Conservation (phyloP, 2,113 vertebrate species). For the Gavialis gangeticus region DNA sequence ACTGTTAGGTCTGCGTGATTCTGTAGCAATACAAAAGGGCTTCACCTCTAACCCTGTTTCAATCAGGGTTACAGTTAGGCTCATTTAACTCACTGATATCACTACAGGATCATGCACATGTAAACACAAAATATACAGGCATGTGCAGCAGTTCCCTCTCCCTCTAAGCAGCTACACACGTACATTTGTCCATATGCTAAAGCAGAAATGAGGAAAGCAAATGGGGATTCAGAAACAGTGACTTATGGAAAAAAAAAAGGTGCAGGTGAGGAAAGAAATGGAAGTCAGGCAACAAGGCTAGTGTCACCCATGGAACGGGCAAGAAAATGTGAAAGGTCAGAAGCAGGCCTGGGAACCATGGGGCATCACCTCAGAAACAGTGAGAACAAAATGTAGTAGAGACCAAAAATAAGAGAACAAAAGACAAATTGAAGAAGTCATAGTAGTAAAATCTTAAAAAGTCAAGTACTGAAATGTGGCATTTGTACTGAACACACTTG, state of each 20-base stretch:
- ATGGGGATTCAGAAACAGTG: not conserved
- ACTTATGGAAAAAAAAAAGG: conserved; percentile 24
- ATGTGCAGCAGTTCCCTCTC: too few species aligned
- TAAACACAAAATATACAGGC: too few species aligned
- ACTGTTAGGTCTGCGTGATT: too few species aligned
- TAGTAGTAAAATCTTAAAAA: conserved; percentile 38
- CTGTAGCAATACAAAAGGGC: too few species aligned
- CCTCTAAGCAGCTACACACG: too few species aligned
- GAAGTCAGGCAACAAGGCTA: not conserved
- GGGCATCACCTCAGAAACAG: not conserved
- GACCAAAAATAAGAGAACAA: not conserved
- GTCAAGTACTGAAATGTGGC: conserved; percentile 41
- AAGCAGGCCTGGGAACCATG: not conserved
- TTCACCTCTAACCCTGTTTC: too few species aligned
- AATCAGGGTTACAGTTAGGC: too few species aligned
- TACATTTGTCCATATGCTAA: too few species aligned
- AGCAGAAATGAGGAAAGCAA: conserved; percentile 32
- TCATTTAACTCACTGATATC: too few species aligned
- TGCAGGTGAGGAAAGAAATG: not conserved
- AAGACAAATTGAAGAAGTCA: not conserved
- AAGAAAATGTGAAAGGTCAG: not conserved
- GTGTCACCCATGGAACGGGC: conserved; percentile 9
- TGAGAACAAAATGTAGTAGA: not conserved
- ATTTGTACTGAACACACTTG: conserved; percentile 52
- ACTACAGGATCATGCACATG: too few species aligned